These are phyloP conservation scores for Aotus griseimembra DNA, from an alignment of 2,797 vertebrate species.

Conservation along the genomic window DNA sequence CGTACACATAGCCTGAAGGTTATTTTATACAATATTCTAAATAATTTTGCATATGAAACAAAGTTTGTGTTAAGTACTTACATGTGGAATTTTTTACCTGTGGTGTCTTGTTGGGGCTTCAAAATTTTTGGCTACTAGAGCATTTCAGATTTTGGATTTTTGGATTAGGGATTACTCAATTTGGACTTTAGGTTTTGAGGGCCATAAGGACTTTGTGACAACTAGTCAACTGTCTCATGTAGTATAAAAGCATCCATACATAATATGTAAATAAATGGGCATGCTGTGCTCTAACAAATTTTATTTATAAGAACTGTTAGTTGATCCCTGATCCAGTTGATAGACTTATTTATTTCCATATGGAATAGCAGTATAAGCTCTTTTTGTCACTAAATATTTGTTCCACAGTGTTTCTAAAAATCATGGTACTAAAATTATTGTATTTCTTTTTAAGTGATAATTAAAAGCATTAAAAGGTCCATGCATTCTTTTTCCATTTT, in stretches of 20 bases:
- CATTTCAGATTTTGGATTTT: background rate
- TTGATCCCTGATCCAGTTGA: background rate
- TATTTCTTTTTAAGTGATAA: conserved; percentile 29
- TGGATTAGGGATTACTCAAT: background rate
- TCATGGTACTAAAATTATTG: background rate
- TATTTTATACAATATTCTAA: background rate
- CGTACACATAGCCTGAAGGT: background rate
- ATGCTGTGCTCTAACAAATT: background rate
- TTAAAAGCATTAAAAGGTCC: background rate
- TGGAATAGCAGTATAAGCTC: background rate
- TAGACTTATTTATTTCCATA: background rate
- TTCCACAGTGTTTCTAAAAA: conserved; percentile 14
- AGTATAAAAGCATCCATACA: background rate
- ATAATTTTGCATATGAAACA: background rate
- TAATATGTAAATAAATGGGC: background rate
- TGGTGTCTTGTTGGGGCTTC: background rate
- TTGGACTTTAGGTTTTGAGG: background rate
- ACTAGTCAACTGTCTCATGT: background rate
- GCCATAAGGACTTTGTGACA: background rate
- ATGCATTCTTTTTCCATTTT: background rate
- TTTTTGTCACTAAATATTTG: background rate
- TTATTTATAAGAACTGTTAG: background rate
- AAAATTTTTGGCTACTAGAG: background rate
- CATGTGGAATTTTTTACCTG: background rate
- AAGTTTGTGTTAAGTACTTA: background rate